These are phyloP conservation scores for Oreochromis tanganicae DNA, from an alignment of 2,113 vertebrate species.

Conservation along the genomic window DNA sequence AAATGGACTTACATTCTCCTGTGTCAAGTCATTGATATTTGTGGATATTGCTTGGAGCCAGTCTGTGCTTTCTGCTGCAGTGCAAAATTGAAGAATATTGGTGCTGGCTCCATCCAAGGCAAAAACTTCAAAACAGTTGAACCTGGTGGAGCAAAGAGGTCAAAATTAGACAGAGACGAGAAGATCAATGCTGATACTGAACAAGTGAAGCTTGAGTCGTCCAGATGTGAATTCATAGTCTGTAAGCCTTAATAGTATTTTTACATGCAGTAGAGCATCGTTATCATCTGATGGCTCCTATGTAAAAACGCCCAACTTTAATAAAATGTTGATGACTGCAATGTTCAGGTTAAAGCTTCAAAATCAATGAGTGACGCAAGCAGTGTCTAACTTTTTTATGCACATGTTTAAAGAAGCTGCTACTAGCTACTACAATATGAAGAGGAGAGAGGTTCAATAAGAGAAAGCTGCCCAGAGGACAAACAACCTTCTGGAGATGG, in stretches of 20 bases:
- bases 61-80: slow-evolving; percentile 84
- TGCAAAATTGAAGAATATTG: slow-evolving; percentile 87
- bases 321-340: neutral
- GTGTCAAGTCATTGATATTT: slow-evolving; percentile 84
- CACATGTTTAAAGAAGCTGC: neutral
- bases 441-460: fast-evolving
- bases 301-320: neutral
- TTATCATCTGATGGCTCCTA: neutral
- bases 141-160: slow-evolving; percentile 72
- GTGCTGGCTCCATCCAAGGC: slow-evolving; percentile 81
- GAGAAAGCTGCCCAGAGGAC: neutral
- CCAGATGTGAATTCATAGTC: neutral
- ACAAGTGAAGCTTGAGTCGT: neutral
- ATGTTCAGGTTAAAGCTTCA: neutral
- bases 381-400: neutral
- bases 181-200: neutral
- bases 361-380: fast-evolving
- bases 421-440: neutral
- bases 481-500: neutral
- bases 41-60: slow-evolving; percentile 90
- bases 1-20: slow-evolving; percentile 82
- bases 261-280: fast-evolving
- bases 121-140: slow-evolving; percentile 86
- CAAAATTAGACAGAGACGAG: slow-evolving; percentile 1
- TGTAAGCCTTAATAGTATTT: neutral